phyloP scores from a whole-genome alignment of 2,888 invertebrate genomes.

The Iselma pallidipennis region DNA sequence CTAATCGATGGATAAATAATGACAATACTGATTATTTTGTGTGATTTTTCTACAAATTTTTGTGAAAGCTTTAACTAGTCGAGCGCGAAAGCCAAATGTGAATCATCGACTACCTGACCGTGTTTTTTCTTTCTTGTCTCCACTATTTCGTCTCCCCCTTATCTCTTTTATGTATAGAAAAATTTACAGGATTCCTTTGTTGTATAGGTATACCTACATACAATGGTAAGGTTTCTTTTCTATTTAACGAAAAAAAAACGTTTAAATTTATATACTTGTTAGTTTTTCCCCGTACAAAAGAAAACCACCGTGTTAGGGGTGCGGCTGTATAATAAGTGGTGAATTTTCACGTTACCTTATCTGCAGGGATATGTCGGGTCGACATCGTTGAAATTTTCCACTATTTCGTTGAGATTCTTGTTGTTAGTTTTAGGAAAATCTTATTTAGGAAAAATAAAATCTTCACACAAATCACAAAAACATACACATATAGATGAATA shows the following conservation, averaged over 20 bases:
- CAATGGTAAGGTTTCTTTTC: too few relatives aligned
- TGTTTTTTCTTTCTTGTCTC: neutral
- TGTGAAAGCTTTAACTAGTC: neutral
- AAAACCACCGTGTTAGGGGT: conserved; percentile 43
- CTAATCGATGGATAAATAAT: neutral
- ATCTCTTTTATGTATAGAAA: neutral
- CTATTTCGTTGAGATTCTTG: neutral
- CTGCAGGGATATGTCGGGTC: conserved; percentile 80
- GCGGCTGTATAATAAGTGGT: conserved; percentile 56
- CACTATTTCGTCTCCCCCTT: neutral
- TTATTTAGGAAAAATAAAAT: neutral
- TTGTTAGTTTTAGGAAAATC: too few relatives aligned
- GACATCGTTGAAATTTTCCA: conserved; percentile 66
- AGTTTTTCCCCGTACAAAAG: too few relatives aligned
- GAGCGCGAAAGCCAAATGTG: neutral
- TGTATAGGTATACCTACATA: too few relatives aligned
- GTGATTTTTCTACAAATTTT: neutral
- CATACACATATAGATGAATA: too few relatives aligned
- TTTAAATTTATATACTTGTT: too few relatives aligned
- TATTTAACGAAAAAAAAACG: too few relatives aligned
- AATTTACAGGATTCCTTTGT: too few relatives aligned
- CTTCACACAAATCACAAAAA: neutral
- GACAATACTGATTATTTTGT: too few relatives aligned
- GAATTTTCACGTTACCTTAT: conserved; percentile 66
- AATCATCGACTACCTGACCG: neutral